phyloP scores from a whole-genome alignment of 2,888 invertebrate species.

The Exocentrus adspersus region DNA sequence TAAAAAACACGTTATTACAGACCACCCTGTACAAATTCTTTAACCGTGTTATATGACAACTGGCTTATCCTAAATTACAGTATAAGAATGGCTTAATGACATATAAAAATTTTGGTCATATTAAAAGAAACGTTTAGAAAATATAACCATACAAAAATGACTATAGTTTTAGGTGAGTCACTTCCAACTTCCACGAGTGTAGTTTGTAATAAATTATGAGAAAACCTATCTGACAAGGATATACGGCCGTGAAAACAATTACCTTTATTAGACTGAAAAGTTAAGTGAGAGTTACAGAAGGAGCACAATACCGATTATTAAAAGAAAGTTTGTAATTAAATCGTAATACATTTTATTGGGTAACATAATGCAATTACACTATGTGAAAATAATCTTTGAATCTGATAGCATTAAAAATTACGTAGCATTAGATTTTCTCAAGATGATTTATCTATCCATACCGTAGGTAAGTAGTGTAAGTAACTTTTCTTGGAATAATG shows the following conservation, averaged over 20 bases:
- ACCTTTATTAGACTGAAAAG: slow-evolving; percentile 18
- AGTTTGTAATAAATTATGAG: not conserved
- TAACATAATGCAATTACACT: slow-evolving; percentile 24
- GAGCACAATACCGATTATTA: slow-evolving; percentile 28
- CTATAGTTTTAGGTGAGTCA: not conserved
- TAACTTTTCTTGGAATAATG: no score
- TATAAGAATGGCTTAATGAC: no score
- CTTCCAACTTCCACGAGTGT: no score
- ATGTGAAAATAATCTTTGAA: not conserved
- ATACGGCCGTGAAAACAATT: slow-evolving; percentile 3
- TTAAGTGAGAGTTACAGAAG: slow-evolving; percentile 28
- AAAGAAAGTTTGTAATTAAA: slow-evolving; percentile 40
- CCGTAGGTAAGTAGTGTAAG: no score
- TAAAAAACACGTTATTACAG: no score
- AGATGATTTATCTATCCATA: no score
- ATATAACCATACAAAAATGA: no score
- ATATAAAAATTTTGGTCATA: no score
- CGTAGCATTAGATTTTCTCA: not conserved
- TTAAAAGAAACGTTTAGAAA: no score
- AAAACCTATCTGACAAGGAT: slow-evolving; percentile 7
- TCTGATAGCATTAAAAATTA: not conserved
- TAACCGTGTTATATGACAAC: no score
- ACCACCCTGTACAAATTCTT: no score
- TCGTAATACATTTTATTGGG: slow-evolving; percentile 49
- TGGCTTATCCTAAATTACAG: no score